Evolutionary conservation across 2,113 vertebrate genomes (phyloP).

Genomic region (Antechinus stuartii): DNA sequence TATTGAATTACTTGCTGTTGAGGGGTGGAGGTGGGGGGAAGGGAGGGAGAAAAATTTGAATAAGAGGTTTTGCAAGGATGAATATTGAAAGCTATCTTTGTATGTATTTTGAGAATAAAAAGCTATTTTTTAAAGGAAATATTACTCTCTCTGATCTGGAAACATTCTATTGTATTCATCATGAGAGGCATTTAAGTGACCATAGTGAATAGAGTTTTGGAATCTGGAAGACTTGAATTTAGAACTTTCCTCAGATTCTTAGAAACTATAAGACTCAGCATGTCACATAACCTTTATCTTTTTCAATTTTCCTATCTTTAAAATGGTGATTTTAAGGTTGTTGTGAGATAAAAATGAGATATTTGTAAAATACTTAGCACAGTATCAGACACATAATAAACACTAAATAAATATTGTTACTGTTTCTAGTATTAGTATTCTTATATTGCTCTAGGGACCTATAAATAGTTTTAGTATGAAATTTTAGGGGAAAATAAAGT

Average conservation of each 20-base stretch:
- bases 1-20: too few relatives aligned
- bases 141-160: not conserved
- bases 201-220: not conserved
- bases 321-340: not conserved
- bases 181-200: not conserved
- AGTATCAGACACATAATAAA: not conserved
- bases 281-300: not conserved
- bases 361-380: not conserved
- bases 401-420: not conserved
- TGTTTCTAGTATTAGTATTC: not conserved
- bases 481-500: not conserved
- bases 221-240: not conserved
- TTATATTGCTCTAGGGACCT: not conserved
- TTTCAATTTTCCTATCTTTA: not conserved
- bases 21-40: too few relatives aligned
- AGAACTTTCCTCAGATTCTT: not conserved
- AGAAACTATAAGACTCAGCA: not conserved
- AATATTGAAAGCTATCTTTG: too few relatives aligned
- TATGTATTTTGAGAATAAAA: too few relatives aligned
- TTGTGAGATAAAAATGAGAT: not conserved
- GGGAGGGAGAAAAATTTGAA: too few relatives aligned
- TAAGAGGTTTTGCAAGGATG: too few relatives aligned
- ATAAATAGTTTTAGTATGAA: not conserved
- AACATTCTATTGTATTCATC: not conserved
- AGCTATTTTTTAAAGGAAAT: not conserved